A percentile compares a stretch with the other conserved stretches of the same genome.
Conservation (phyloP, 2,113 vertebrate species). For the Poeciliopsis prolifica region DNA sequence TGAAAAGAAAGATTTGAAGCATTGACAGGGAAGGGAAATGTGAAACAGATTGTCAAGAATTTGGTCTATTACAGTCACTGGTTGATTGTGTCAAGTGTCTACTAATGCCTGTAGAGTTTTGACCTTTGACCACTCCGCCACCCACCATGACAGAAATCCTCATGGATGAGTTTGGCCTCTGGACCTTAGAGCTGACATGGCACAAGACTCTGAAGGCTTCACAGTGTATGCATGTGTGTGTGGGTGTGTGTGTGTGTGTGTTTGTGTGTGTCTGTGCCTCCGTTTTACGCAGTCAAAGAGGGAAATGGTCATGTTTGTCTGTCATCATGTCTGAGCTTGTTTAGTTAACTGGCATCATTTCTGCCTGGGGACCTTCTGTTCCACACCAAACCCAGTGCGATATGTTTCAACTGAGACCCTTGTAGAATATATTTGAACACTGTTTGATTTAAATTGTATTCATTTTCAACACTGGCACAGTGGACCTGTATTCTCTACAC, state of each 20-base stretch:
- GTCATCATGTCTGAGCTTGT: slow-evolving; percentile 18
- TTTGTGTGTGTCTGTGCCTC: not conserved
- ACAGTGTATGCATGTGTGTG: not conserved
- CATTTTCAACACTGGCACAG: not conserved
- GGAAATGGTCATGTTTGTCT: not conserved
- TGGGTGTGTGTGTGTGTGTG: not conserved
- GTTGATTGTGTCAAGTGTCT: slow-evolving; percentile 10
- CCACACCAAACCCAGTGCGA: not conserved
- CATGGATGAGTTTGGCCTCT: slow-evolving; percentile 49
- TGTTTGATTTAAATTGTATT: not conserved
- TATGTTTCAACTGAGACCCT: not conserved
- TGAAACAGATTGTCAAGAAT: not conserved
- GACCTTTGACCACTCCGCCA: slow-evolving; percentile 46
- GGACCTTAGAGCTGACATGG: slow-evolving; percentile 38
- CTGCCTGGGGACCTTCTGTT: not conserved
- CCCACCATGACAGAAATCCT: slow-evolving; percentile 39
- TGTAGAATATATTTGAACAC: not conserved
- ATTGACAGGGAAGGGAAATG: slow-evolving; percentile 7
- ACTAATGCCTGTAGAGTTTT: slow-evolving; percentile 21
- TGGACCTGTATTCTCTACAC: not conserved
- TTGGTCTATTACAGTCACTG: slow-evolving; percentile 36
- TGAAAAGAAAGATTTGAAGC: slow-evolving; percentile 9
- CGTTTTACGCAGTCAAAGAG: slow-evolving; percentile 1
- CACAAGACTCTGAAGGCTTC: slow-evolving; percentile 9
- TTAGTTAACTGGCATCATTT: slow-evolving; percentile 21